Conservation (phyloP, 2,888 invertebrate genomes). For the Leptodirus hochenwartii region DNA sequence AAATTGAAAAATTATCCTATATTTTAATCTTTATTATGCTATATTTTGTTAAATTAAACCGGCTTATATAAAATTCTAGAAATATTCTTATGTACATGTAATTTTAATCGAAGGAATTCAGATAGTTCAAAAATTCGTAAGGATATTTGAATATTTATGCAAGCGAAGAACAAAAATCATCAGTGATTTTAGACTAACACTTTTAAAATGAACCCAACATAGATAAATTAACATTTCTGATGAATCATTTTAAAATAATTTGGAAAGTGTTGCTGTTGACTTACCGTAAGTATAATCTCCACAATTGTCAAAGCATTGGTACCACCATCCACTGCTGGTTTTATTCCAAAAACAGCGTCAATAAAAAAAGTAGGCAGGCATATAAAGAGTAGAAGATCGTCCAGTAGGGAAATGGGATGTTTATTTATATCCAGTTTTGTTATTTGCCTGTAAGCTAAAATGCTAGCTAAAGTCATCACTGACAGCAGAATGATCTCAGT, state of each 20-base stretch:
- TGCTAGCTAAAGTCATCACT: conserved; percentile 36
- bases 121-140: neutral
- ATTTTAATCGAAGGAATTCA: too few relatives aligned
- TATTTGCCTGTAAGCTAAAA: conserved; percentile 43
- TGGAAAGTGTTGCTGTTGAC: too few relatives aligned
- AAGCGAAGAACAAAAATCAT: conserved; percentile 7
- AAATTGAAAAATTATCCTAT: too few relatives aligned
- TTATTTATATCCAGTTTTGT: conserved; percentile 45
- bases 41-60: too few relatives aligned
- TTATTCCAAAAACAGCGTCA: conserved; percentile 47
- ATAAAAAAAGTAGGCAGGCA: conserved; percentile 56
- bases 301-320: conserved; percentile 20
- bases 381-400: conserved; percentile 50
- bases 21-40: too few relatives aligned
- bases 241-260: too few relatives aligned
- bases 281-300: conserved; percentile 16
- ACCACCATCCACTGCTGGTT: conserved; percentile 38
- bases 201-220: too few relatives aligned
- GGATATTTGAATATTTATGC: conserved; percentile 1
- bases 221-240: too few relatives aligned
- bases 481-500: conserved; percentile 36
- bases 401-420: conserved; percentile 43
- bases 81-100: too few relatives aligned
- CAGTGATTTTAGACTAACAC: conserved; percentile 4
- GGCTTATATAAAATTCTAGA: too few relatives aligned